Conservation (phyloP, 2,888 invertebrate genomes). For the Liposcelis brunnea region DNA sequence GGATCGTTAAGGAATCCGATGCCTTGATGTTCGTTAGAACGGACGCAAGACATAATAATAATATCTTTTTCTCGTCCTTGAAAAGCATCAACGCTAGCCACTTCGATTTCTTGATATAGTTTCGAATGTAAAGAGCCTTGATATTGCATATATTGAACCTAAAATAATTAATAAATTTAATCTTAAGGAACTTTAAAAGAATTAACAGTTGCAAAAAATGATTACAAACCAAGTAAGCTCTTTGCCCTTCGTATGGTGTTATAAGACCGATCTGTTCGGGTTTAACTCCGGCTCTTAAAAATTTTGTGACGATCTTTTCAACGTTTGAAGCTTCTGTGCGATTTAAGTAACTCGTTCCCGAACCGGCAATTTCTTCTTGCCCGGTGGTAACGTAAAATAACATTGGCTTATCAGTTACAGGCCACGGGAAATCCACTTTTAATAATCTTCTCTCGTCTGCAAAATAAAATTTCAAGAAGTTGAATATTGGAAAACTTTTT, state of each 20-base stretch:
- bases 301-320: conserved; percentile 91
- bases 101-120: conserved; percentile 95
- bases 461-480: conserved; percentile 8
- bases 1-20: conserved; percentile 99
- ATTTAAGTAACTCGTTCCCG: conserved; percentile 96
- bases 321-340: conserved; percentile 97
- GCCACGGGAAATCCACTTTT: conserved; percentile 96
- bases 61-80: conserved; percentile 98
- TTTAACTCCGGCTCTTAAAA: conserved; percentile 84
- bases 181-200: neutral
- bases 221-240: conserved; percentile 65
- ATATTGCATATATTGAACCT: conserved; percentile 92
- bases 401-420: conserved; percentile 90
- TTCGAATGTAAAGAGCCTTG: conserved; percentile 94
- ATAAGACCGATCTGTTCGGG: conserved; percentile 98
- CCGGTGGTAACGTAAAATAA: conserved; percentile 98
- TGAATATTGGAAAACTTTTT: too few species aligned
- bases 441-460: conserved; percentile 71
- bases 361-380: conserved; percentile 96
- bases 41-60: conserved; percentile 97
- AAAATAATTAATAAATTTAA: conserved; percentile 7
- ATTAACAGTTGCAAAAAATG: too few species aligned
- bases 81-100: conserved; percentile 98
- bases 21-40: conserved; percentile 96
- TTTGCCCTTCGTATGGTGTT: conserved; percentile 96